A percentile compares a stretch with the other conserved stretches of the same genome.
Conservation (phyloP, 2,888 invertebrate species). For the Craniophora ligustri region DNA sequence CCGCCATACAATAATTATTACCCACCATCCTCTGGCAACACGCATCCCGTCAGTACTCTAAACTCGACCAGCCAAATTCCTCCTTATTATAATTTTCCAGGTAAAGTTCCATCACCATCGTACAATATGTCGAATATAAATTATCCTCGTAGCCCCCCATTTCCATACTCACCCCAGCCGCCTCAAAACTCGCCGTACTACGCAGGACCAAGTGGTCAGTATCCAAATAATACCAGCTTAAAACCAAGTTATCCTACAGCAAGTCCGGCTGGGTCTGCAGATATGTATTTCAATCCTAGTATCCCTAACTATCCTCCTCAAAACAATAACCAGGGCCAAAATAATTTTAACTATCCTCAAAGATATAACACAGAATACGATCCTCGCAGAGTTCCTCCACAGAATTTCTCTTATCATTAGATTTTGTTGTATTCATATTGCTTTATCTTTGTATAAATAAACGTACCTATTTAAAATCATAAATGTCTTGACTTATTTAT, state of each 20-base stretch:
- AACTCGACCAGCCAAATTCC: slow-evolving; percentile 19
- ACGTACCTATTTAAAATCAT: slow-evolving; percentile 11
- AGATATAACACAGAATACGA: slow-evolving; percentile 52
- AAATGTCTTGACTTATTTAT: slow-evolving; percentile 8
- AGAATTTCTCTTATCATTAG: slow-evolving; percentile 56
- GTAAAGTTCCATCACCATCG: slow-evolving; percentile 6
- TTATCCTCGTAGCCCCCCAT: neutral
- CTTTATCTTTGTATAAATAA: slow-evolving; percentile 23
- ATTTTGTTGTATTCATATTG: slow-evolving; percentile 1
- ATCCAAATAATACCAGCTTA: slow-evolving; percentile 21
- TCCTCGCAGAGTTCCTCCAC: slow-evolving; percentile 58
- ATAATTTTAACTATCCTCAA: slow-evolving; percentile 45
- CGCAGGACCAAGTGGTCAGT: slow-evolving; percentile 34
- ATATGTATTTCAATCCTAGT: slow-evolving; percentile 44
- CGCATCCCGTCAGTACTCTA: slow-evolving; percentile 9
- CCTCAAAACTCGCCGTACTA: slow-evolving; percentile 15
- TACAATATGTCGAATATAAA: neutral
- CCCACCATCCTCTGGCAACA: slow-evolving; percentile 9
- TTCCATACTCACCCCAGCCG: neutral
- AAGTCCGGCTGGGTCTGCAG: slow-evolving; percentile 1
- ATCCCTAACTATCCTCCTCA: slow-evolving; percentile 48
- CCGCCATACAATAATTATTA: no score
- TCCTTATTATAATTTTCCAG: slow-evolving; percentile 23
- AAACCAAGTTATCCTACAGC: slow-evolving; percentile 6
- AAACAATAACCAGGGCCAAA: slow-evolving; percentile 29